Base-by-base conservation (phyloP, 2,888 invertebrate genomes). In the Drosophila nr. perissopoda region DNA sequence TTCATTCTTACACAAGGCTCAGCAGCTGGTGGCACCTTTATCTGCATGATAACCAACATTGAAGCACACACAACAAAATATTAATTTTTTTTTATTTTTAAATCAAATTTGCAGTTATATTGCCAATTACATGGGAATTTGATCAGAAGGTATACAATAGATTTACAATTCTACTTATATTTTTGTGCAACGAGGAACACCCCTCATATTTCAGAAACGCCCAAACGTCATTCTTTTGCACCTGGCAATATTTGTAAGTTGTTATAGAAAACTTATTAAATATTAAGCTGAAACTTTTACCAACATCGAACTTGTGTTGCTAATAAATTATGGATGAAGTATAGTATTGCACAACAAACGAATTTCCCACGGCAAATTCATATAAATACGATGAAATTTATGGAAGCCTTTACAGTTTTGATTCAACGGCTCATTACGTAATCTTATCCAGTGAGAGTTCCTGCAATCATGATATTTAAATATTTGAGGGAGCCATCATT, bases 91-190 rank as follows among this genome's bases (percentile, higher is more conserved):
- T 10, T 34, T 2, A 16, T 25, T 25, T 54, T 29, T 42, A 2
- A 6, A 46, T 74, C 36, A 85, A 84, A 33, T 62, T 80, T 46
- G 78, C 84, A 1, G 77, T 84, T 36, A 66, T 82, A 1, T 61
- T 85, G 25, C 0, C 46, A 21, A 8, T 21, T 16, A 5, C 21
- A 21, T 46, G 21, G 21, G 13, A 46, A 46, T 16, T 46, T 7
- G 21, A 16, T 1, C 21, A 25, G 21, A 46, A 4, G 25, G 7
- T 25, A 16, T 8, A 46, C 4, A 4, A 16, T 8, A 25, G 2
- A 25, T 16, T 46, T 13, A 13, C 13, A 46, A 7, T 46, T 49
- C 3, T 27, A 18, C 18, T 18, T 25, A 11, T 13, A 13, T 13
- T 46, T 21, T 46, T 13, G 21, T 4, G 13, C 21, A 13, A 21